A percentile compares a stretch with the other conserved stretches of the same genome.
Conservation (phyloP, 2,113 vertebrate species). For the Mellivora capensis region DNA sequence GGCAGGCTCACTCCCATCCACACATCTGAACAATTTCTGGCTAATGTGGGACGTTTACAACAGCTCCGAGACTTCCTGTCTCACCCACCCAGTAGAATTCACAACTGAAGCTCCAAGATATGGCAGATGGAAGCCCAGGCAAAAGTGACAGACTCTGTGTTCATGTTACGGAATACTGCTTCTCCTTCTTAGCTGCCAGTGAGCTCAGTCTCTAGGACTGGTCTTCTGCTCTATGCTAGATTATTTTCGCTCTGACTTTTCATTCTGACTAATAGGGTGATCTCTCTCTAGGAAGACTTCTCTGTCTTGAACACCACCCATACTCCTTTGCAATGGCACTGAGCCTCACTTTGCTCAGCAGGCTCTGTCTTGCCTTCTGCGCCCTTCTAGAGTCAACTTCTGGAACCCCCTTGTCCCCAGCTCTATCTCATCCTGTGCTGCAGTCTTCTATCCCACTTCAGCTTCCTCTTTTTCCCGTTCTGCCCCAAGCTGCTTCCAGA, state of each 20-base stretch:
- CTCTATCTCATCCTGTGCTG: background rate
- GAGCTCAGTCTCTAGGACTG: background rate
- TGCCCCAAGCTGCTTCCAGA: background rate
- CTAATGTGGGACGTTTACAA: constrained; percentile 23
- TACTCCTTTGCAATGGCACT: fast-evolving
- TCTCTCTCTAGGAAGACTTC: background rate
- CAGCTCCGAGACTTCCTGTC: constrained; percentile 61
- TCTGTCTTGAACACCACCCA: background rate
- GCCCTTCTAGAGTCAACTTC: background rate
- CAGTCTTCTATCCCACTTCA: no score
- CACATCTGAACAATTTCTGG: constrained; percentile 12
- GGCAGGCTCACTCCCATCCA: background rate
- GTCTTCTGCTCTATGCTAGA: background rate
- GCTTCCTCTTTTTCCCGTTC: background rate
- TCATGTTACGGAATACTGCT: background rate
- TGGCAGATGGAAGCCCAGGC: constrained; percentile 51
- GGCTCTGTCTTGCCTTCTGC: background rate
- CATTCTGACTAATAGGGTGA: background rate
- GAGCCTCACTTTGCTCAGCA: background rate
- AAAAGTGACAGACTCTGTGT: constrained; percentile 59
- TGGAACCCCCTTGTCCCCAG: background rate
- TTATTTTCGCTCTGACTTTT: constrained; percentile 39
- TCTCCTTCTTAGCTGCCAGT: constrained; percentile 13
- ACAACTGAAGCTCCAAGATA: constrained; percentile 42
- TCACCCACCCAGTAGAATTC: constrained; percentile 50